Evolutionary conservation across 2,888 invertebrate species (phyloP), one percentile per base, ranked within the genome.

Genomic region (Pharmacophagus antenor): DNA sequence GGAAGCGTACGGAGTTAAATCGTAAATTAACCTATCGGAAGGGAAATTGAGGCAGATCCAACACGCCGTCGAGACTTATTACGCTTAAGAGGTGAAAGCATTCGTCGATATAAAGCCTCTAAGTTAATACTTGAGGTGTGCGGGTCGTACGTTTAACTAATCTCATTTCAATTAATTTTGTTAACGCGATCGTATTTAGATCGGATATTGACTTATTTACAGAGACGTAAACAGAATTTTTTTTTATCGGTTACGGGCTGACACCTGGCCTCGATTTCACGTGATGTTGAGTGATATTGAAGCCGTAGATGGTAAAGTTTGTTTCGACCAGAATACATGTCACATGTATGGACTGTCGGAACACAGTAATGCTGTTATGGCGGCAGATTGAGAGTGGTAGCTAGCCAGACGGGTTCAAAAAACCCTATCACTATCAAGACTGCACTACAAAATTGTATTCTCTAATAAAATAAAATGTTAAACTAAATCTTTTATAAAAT

Each of bases 11-110:
- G 37, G 23, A 56, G 41, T 48, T 25, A 49, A 56, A 56, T 56
- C 48, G 23, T 48, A 56, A 56, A 41, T 49, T 56, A 56, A 41
- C 48, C 41, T 20, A 41, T 55, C 48, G 21, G 31, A 48, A n/a
- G 48, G 55, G 56, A 56, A 56, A 56, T 48, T n/a, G 48, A 41
- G 48, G 37, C 23, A 41, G 37, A 18, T 56, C 17, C 12, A 56
- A 23, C 56, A 31, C 15, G 22, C 12, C 53, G 12, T 25, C 44
- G 18, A 53, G 25, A n/a, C 25, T 1, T 23, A 48, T 22, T 53
- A 20, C 53, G 22, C 44, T 53, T 18, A 53, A 41, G 41, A 22
- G 41, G 41, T 44, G 42, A 44, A 53, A 22, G 42, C 23, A 12
- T 23, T 23, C 53, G 20, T 18, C 18, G 44, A 44, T 44, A 12